phyloP scores from a whole-genome alignment of 2,113 vertebrate genomes.

The Channa argus region DNA sequence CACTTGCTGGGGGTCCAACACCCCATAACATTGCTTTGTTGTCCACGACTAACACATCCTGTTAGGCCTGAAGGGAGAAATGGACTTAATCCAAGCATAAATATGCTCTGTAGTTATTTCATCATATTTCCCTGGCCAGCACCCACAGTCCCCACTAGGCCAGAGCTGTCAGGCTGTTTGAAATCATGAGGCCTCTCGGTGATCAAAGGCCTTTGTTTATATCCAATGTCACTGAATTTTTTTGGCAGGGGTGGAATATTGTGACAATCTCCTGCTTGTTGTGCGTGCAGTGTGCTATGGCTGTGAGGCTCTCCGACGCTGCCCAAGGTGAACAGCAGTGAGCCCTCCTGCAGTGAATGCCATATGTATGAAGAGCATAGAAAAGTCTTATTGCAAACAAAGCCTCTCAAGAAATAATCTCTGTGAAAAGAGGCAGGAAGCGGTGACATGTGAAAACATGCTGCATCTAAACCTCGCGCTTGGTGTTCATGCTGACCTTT shows the following conservation, averaged over 20 bases:
- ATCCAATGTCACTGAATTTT: conserved; percentile 68
- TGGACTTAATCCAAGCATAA: conserved; percentile 72
- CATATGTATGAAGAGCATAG: conserved; percentile 59
- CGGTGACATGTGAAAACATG: conserved; percentile 24
- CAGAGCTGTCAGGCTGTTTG: conserved; percentile 75
- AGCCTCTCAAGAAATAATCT: conserved; percentile 50
- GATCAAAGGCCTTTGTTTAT: conserved; percentile 84
- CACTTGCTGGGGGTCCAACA: conserved; percentile 57
- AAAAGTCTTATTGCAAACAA: conserved; percentile 60
- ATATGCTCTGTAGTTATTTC: conserved; percentile 71
- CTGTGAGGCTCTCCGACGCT: conserved; percentile 42
- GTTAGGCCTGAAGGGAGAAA: conserved; percentile 69
- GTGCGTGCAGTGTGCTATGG: conserved; percentile 52
- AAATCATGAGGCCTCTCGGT: conserved; percentile 67
- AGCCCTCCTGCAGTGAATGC: conserved; percentile 53
- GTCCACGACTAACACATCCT: conserved; percentile 75
- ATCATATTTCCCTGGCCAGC: conserved; percentile 67
- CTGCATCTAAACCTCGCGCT: conserved; percentile 18
- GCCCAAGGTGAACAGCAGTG: conserved; percentile 67
- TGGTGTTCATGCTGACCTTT: not conserved
- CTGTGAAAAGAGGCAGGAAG: conserved; percentile 31
- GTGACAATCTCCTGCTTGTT: conserved; percentile 78
- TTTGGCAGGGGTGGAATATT: conserved; percentile 75
- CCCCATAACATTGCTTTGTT: conserved; percentile 64
- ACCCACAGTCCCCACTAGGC: conserved; percentile 68